These are phyloP conservation scores for Meta bourneti DNA, from an alignment of 2,888 invertebrate species.

Conservation along the genomic window DNA sequence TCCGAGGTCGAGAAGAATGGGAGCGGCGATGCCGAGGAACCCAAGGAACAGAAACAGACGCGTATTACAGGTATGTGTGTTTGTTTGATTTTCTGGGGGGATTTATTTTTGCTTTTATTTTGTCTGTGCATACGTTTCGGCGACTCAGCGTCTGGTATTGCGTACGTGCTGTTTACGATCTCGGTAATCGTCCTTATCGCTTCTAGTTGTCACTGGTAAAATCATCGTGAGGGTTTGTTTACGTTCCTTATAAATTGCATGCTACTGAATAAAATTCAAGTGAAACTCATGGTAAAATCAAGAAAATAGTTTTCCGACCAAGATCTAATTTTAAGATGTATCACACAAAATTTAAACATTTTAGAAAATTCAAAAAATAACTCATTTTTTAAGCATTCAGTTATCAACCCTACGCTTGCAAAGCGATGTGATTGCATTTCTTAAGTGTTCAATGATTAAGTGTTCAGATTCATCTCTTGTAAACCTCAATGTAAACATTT, in stretches of 20 bases:
- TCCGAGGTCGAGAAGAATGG: neutral
- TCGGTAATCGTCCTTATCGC: neutral
- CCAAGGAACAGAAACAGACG: slow-evolving; percentile 29
- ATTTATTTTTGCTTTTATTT: slow-evolving; percentile 1
- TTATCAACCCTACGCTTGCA: too few species aligned
- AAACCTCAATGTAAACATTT: too few species aligned
- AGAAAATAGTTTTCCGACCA: too few species aligned
- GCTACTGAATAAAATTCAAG: too few species aligned
- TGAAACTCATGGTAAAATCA: too few species aligned
- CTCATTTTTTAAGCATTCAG: too few species aligned
- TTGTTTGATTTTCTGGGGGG: neutral
- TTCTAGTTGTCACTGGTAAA: neutral
- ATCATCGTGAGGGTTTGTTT: slow-evolving; percentile 4
- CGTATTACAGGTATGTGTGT: slow-evolving; percentile 60
- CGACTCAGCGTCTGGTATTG: slow-evolving; percentile 20
- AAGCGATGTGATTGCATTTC: too few species aligned
- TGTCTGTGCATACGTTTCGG: neutral
- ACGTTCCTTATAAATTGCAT: neutral
- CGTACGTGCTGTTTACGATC: slow-evolving; percentile 19
- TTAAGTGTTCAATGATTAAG: too few species aligned
- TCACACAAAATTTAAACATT: too few species aligned
- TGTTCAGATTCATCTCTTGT: too few species aligned
- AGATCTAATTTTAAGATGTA: too few species aligned
- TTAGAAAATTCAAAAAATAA: too few species aligned
- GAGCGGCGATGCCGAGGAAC: neutral